Conservation (phyloP, 2,113 vertebrate species). For the Atrichornis clamosus region DNA sequence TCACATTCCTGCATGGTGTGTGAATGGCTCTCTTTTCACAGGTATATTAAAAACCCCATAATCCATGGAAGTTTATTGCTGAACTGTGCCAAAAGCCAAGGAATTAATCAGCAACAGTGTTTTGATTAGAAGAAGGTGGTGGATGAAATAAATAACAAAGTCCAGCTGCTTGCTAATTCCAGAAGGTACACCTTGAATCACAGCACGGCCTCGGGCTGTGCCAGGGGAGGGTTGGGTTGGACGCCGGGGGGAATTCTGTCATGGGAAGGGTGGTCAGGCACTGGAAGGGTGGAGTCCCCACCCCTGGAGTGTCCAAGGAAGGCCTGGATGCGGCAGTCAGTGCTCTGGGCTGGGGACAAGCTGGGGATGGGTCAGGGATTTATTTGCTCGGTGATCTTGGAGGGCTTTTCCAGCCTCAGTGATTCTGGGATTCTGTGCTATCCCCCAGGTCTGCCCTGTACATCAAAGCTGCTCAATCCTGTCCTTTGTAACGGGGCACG, state of each 20-base stretch:
- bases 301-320: neutral
- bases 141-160: neutral
- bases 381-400: rapidly evolving
- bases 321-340: neutral
- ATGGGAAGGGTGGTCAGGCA: rapidly evolving
- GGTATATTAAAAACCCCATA: neutral
- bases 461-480: neutral
- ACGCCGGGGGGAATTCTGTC: neutral
- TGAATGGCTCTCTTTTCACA: neutral
- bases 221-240: neutral
- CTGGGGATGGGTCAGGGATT: rapidly evolving
- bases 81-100: neutral
- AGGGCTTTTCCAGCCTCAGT: neutral
- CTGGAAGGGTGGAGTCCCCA: neutral
- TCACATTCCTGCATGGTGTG: neutral
- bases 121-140: neutral
- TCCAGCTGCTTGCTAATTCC: neutral
- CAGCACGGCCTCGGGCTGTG: neutral
- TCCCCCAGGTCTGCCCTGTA: neutral
- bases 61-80: neutral
- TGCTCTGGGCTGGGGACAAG: neutral
- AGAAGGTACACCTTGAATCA: neutral
- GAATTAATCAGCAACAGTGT: neutral
- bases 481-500: neutral
- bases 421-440: neutral